Evolutionary conservation across 2,888 invertebrate species (phyloP), one percentile per base, ranked within the genome.

Genomic region (Cantharis flavilabris): DNA sequence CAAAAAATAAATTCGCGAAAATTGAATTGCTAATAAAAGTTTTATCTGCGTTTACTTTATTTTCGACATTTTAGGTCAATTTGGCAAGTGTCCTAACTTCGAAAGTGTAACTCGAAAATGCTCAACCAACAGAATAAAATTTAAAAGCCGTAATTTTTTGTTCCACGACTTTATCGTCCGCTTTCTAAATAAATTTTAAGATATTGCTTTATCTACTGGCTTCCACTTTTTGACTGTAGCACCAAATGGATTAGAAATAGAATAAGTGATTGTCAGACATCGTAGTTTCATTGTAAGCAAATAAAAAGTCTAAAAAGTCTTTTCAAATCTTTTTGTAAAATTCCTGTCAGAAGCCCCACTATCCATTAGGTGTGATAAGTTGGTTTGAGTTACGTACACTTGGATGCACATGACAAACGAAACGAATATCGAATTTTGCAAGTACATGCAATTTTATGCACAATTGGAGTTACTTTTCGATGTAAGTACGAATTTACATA

Each of bases 81-180:
- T 73, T 73, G 73, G 73, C 73, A 70, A 73, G 73, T 20, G 62
- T 70, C 70, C 73, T 69, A 73, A 70, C 73, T 63, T n/a, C 30
- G 30, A 70, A 63, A 73, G 30, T 70, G 28, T 49, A 70, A 73
- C 62, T 70, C 62, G 63, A 69, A 69, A 73, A 69, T 73, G 73
- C 28, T 73, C 73, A 70, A 11, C 65, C 75, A 71, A 67, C 75
- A 23, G 75, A 33, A 71, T 75, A 67, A 71, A 74, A 70, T 75
- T 75, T 75, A 70, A 75, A 75, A 75, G 75, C 75, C 33, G 71
- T 71, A 71, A 75, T 75, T 75, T 75, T 70, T 75, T 71, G 75
- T 71, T 71, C 75, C 69, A 65, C 75, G 65, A 26, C 69, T 14
- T 49, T 49, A 49, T 64, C 26, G 62, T 30, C 30, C 23, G 70